phyloP scores from a whole-genome alignment of 92 coral and sea anemone species.

The Plumapathes pennacea region DNA sequence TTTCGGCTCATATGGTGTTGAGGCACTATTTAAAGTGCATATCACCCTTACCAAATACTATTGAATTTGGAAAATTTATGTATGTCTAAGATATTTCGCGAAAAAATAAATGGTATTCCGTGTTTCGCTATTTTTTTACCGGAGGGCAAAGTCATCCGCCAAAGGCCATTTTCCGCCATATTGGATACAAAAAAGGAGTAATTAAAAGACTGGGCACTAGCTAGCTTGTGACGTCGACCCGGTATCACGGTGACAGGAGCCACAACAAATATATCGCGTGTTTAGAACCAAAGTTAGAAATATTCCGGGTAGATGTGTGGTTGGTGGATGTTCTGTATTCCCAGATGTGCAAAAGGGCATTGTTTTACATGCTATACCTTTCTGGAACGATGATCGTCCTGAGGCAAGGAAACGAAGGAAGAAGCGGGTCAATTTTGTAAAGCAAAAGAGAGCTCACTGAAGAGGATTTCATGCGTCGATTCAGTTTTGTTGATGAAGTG shows the following conservation, averaged over 20 bases:
- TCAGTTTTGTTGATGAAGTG: conserved; percentile 1
- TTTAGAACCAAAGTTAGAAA: too few relatives aligned
- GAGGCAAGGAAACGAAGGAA: conserved; percentile 27
- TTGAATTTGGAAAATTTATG: conserved; percentile 8
- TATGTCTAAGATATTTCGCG: conserved; percentile 6
- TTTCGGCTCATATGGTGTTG: too few relatives aligned
- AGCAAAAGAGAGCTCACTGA: conserved; percentile 9
- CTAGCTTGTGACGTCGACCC: conserved; percentile 42
- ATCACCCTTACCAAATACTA: conserved; percentile 5
- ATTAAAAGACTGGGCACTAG: conserved; percentile 22
- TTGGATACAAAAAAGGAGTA: conserved; percentile 29
- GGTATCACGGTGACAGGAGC: conserved; percentile 4
- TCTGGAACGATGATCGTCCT: conserved; percentile 17
- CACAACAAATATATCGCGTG: too few relatives aligned
- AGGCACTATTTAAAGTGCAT: conserved; percentile 8
- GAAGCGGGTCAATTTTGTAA: conserved; percentile 29
- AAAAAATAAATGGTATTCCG: conserved; percentile 13
- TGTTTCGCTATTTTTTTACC: conserved; percentile 4
- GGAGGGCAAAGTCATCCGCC: conserved; percentile 1
- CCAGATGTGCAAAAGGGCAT: conserved; percentile 32
- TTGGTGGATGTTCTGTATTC: conserved; percentile 45
- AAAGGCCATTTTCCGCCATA: conserved; percentile 14
- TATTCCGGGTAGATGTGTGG: conserved; percentile 53
- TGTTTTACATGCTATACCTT: conserved; percentile 19
- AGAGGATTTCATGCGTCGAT: not conserved